Evolutionary conservation across 2,113 vertebrate species (phyloP), one percentile per base, ranked within the genome.

Genomic region (Oreotrochilus melanogaster): DNA sequence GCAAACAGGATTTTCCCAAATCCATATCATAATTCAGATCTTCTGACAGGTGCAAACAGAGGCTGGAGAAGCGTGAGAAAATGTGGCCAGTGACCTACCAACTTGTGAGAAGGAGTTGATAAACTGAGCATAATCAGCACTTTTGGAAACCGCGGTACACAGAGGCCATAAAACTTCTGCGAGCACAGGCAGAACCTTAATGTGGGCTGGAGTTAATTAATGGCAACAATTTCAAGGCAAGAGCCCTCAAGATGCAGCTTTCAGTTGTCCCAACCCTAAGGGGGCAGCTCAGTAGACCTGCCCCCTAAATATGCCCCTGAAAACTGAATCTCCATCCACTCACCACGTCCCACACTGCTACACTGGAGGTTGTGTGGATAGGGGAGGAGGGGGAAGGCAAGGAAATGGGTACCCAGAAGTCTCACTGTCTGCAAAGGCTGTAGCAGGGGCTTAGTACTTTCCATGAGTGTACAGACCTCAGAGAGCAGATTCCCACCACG

Each of bases 1-100:
- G 87, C 78, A 94, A 93, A 92, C 4, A 69, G 28, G 45, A 91
- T 67, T 84, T 90, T 76, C 76, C 61, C 61, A 72, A 94, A 56
- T 56, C 53, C 7, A 0, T 90, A 95, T 83, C 88, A 45, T 13
- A 3, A 86, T 70, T 90, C 67, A 86, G 64, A 75, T 69, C 47
- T 71, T 69, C 73, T 56, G 82, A 73, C 67, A 92, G 19, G 60
- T 82, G 39, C 33, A 72, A 31, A 62, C 67, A 79, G 13, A 25
- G 80, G 30, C 48, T 64, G 69, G 30, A 83, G 67, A 80, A 70
- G 31, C 76, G 92, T 74, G 82, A 88, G 47, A 86, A 90, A 92
- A 80, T 1, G 2, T 27, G 33, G 67, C 43, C 75, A 4, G 0
- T 37, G 65, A 73, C 48, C 33, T 61, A 47, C 27, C 2, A 1